phyloP scores from a whole-genome alignment of 1,140 invertebrate species.

The Drosophila punjabiensis region DNA sequence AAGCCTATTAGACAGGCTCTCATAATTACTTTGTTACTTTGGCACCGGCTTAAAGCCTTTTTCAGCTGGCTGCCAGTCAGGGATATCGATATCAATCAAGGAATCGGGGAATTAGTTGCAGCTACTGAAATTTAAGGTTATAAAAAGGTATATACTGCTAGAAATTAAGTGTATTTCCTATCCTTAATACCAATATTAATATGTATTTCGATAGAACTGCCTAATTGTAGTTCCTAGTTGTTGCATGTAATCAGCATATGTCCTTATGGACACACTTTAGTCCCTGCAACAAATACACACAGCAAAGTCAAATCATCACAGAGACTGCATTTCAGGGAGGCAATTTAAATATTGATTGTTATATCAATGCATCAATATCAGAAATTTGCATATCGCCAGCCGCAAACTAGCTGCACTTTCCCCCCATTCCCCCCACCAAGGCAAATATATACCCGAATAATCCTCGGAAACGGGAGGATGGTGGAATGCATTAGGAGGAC shows the following conservation, averaged over 20 bases:
- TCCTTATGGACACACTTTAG: conserved; percentile 21
- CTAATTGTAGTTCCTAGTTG: conserved; percentile 43
- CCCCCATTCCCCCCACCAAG: conserved; percentile 12
- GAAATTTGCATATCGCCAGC: conserved; percentile 68
- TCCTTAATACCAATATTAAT: not conserved
- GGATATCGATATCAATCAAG: conserved; percentile 39
- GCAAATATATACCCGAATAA: conserved; percentile 66
- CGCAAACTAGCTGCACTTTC: conserved; percentile 62
- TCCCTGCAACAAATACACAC: not conserved
- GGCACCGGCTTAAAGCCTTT: conserved; percentile 14
- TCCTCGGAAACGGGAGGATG: conserved; percentile 14
- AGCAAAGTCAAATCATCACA: conserved; percentile 37
- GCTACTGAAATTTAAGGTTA: conserved; percentile 4
- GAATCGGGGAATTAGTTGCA: not conserved
- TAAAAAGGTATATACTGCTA: not conserved
- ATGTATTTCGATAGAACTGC: not conserved
- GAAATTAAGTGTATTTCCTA: not conserved
- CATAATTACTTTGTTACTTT: conserved; percentile 79
- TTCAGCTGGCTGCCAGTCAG: conserved; percentile 14
- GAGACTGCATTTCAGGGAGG: conserved; percentile 13
- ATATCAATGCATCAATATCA: conserved; percentile 76
- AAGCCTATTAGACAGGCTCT: conserved; percentile 79
- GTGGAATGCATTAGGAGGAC: conserved; percentile 54
- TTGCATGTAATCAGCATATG: conserved; percentile 12
- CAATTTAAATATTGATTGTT: conserved; percentile 81